phyloP scores from a whole-genome alignment of 2,797 vertebrate species.

The Threskiornis aethiopicus region DNA sequence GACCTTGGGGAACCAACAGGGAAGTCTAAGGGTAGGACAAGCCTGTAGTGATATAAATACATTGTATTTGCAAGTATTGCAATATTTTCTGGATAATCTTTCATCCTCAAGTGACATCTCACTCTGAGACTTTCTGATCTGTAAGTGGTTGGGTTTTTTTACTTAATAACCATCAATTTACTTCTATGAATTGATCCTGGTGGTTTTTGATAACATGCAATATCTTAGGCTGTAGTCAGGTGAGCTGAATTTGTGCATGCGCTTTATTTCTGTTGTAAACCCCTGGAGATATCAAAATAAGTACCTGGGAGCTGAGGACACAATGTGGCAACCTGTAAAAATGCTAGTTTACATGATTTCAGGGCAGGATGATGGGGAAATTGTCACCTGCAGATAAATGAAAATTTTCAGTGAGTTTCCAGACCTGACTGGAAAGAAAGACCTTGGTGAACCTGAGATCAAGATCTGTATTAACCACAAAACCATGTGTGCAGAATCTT shows the following conservation, averaged over 20 bases:
- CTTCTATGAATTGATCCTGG: neutral
- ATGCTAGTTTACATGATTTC: neutral
- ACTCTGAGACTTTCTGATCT: neutral
- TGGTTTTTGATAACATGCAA: neutral
- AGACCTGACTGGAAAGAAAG: neutral
- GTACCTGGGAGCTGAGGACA: neutral
- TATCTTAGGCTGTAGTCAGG: neutral
- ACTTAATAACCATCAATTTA: neutral
- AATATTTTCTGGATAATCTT: neutral
- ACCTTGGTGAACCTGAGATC: neutral
- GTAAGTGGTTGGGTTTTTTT: neutral
- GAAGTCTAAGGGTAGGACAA: neutral
- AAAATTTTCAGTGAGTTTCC: neutral
- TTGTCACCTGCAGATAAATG: neutral
- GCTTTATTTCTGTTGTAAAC: neutral
- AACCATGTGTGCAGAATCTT: neutral
- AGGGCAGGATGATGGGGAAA: neutral
- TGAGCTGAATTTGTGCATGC: neutral
- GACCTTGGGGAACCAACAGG: neutral
- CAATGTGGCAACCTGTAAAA: neutral
- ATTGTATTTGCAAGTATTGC: neutral
- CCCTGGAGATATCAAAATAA: neutral
- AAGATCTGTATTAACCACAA: neutral
- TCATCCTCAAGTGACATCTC: neutral
- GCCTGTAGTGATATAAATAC: neutral